These are phyloP conservation scores for Streptopelia turtur DNA, from an alignment of 2,797 vertebrate species.

Conservation along the genomic window DNA sequence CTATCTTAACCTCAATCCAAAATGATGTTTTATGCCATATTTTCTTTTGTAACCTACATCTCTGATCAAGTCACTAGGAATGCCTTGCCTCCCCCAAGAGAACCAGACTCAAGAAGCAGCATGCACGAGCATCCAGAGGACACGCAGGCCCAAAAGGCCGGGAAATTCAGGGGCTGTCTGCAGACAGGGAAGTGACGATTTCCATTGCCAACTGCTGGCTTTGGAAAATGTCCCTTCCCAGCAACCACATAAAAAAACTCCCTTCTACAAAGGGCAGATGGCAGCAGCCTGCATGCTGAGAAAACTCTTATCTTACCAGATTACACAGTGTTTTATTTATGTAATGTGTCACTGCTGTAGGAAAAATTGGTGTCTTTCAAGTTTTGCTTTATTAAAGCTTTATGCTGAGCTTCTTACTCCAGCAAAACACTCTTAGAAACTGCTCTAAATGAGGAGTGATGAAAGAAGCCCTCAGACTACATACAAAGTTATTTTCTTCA, in stretches of 20 bases:
- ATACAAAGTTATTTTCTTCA: background rate
- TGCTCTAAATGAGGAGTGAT: background rate
- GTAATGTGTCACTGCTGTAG: background rate
- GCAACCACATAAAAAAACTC: background rate
- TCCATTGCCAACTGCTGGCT: background rate
- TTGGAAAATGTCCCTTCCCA: constrained; percentile 15
- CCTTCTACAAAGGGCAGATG: background rate
- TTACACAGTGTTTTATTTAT: background rate
- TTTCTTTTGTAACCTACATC: background rate
- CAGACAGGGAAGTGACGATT: background rate
- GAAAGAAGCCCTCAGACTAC: background rate
- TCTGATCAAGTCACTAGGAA: background rate
- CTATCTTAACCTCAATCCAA: background rate
- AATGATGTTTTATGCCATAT: background rate
- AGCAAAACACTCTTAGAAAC: background rate
- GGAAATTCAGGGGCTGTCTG: background rate
- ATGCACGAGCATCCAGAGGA: background rate
- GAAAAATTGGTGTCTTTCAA: background rate
- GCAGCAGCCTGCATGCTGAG: background rate
- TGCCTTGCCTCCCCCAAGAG: background rate
- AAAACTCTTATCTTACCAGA: background rate
- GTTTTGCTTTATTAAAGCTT: background rate
- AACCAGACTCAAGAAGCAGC: background rate
- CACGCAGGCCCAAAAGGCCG: rapidly evolving
- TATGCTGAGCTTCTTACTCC: background rate